Percentiles rank a stretch among this genome's conserved stretches.
These are phyloP conservation scores for Pedionomus torquatus DNA, from an alignment of 2,113 vertebrate species.

Conservation along the genomic window DNA sequence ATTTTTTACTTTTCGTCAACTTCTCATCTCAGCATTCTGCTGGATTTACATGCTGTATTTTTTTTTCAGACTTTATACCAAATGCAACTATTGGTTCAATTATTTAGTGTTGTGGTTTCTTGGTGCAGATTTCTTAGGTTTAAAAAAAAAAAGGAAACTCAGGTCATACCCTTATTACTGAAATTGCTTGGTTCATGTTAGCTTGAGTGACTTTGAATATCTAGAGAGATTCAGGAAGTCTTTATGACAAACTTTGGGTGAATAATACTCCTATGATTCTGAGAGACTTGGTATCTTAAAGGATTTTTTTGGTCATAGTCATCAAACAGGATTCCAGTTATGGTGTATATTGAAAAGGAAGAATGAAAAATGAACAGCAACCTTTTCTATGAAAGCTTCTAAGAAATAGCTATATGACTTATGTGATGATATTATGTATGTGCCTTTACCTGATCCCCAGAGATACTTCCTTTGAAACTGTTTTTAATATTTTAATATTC, in stretches of 20 bases:
- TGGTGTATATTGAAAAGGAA: background rate
- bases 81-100: background rate
- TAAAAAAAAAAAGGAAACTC: background rate
- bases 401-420: background rate
- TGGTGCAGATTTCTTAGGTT: background rate
- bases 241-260: background rate
- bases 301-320: background rate
- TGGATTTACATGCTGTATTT: background rate
- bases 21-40: background rate
- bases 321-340: background rate
- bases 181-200: background rate
- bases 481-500: background rate
- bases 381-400: background rate
- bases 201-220: background rate
- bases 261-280: background rate
- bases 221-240: background rate
- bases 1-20: background rate
- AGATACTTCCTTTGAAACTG: background rate
- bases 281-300: background rate
- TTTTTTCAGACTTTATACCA: background rate
- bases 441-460: background rate
- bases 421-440: background rate
- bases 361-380: background rate
- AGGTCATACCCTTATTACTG: background rate
- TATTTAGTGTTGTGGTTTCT: background rate